A percentile compares a stretch with the other conserved stretches of the same genome.
These are phyloP conservation scores for Acanthurus leucopareius DNA, from an alignment of 2,797 vertebrate species.

Conservation along the genomic window DNA sequence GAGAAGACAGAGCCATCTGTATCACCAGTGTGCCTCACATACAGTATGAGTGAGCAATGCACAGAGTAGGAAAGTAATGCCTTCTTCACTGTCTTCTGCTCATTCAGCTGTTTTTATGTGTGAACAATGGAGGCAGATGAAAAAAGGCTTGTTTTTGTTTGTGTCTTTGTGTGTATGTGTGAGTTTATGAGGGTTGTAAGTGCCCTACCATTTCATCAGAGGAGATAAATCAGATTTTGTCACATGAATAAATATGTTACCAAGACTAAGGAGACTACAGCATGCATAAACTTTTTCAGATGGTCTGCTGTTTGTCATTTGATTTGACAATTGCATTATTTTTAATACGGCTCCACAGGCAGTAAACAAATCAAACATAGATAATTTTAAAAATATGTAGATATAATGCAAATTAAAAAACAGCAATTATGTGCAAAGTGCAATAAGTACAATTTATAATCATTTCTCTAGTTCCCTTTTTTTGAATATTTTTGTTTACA, in stretches of 20 bases:
- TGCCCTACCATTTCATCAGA: constrained; percentile 34
- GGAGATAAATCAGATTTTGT: constrained; percentile 33
- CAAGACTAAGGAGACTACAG: constrained; percentile 13
- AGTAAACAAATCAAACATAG: neutral
- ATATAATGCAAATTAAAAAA: neutral
- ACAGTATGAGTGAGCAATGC: constrained; percentile 40
- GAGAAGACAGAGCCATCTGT: constrained; percentile 49
- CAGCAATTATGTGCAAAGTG: neutral
- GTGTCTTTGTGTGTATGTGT: constrained; percentile 20
- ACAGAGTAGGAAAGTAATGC: constrained; percentile 22
- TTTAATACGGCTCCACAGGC: no score
- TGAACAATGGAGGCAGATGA: constrained; percentile 55
- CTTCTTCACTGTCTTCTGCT: constrained; percentile 45
- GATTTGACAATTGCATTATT: no score
- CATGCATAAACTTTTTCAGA: constrained; percentile 18
- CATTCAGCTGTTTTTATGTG: constrained; percentile 63
- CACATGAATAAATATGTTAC: constrained; percentile 27
- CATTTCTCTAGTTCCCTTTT: no score
- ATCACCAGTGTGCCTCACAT: constrained; percentile 34
- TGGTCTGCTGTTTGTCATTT: constrained; percentile 7
- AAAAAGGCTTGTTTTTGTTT: constrained; percentile 52
- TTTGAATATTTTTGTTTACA: neutral
- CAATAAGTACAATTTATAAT: no score
- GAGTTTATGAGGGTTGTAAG: constrained; percentile 3
- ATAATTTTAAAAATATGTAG: neutral